Conservation (phyloP, 2,888 invertebrate genomes). For the Ophonus ardosiacus region DNA sequence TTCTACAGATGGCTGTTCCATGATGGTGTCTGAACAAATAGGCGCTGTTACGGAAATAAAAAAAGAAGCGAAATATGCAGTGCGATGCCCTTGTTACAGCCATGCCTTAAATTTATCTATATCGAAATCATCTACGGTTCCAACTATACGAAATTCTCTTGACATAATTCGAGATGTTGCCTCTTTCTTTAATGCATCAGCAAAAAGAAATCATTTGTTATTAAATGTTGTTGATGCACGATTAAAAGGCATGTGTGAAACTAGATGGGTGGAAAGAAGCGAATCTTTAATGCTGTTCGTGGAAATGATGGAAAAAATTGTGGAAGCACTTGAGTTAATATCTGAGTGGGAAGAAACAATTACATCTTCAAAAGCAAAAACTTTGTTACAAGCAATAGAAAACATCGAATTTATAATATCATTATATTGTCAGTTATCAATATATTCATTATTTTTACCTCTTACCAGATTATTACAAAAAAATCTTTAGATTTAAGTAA, state of each 20-base stretch:
- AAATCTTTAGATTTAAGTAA: not conserved
- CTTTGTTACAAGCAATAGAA: not conserved
- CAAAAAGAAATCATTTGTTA: not conserved
- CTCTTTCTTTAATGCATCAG: conserved; percentile 1
- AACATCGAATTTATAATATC: not conserved
- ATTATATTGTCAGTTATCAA: not conserved
- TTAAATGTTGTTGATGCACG: conserved; percentile 6
- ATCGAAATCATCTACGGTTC: not conserved
- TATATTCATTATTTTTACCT: not conserved
- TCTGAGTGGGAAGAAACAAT: not conserved
- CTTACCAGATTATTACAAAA: conserved; percentile 4
- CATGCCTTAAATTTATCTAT: not conserved
- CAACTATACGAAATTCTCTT: not conserved
- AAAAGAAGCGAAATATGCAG: conserved; percentile 7
- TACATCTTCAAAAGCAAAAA: not conserved
- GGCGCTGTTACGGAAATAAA: conserved; percentile 5
- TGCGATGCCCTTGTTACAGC: conserved; percentile 6
- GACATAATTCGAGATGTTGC: not conserved
- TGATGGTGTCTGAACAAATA: not conserved
- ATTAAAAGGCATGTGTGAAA: not conserved
- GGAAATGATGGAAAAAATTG: not conserved
- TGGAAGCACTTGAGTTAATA: not conserved
- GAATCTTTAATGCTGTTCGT: not conserved
- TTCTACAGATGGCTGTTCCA: conserved; percentile 4
- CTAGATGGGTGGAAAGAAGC: not conserved